These are phyloP conservation scores for Drosophila diplacantha DNA, from an alignment of 2,888 invertebrate genomes.

Conservation along the genomic window DNA sequence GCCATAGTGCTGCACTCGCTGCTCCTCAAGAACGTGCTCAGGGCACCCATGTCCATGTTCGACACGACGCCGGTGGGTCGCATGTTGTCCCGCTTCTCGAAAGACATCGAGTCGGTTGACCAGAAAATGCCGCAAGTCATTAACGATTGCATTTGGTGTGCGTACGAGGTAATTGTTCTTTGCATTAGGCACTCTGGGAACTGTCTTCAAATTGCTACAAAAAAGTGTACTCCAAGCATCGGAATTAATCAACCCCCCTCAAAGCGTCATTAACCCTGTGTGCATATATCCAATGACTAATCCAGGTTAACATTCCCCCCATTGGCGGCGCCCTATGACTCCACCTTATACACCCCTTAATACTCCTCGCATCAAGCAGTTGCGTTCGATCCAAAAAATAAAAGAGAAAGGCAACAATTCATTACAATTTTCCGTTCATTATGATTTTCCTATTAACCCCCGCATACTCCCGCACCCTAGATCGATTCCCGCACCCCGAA, in stretches of 20 bases:
- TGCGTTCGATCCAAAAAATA: conserved; percentile 28
- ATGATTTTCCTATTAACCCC: conserved; percentile 31
- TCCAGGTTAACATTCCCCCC: not conserved
- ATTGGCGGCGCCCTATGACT: conserved; percentile 25
- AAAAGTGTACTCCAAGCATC: conserved; percentile 7
- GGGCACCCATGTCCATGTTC: conserved; percentile 80
- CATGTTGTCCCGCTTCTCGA: conserved; percentile 80
- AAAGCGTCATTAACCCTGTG: conserved; percentile 10
- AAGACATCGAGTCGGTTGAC: conserved; percentile 79
- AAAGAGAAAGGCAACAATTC: conserved; percentile 10
- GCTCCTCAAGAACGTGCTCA: conserved; percentile 79
- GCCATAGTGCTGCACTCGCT: conserved; percentile 75
- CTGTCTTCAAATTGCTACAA: conserved; percentile 40
- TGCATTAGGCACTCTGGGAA: conserved; percentile 21
- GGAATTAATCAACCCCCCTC: conserved; percentile 1
- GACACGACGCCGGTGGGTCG: conserved; percentile 83
- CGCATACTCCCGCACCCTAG: conserved; percentile 14
- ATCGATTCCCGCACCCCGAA: not conserved
- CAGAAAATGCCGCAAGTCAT: conserved; percentile 77
- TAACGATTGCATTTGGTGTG: conserved; percentile 80
- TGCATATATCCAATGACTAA: conserved; percentile 4
- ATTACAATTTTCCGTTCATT: conserved; percentile 10
- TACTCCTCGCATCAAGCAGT: conserved; percentile 19
- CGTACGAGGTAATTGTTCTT: conserved; percentile 79
- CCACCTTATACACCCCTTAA: not conserved